Conservation (phyloP, 92 coral and sea anemone genomes). For the Umimayanthus kanabou region DNA sequence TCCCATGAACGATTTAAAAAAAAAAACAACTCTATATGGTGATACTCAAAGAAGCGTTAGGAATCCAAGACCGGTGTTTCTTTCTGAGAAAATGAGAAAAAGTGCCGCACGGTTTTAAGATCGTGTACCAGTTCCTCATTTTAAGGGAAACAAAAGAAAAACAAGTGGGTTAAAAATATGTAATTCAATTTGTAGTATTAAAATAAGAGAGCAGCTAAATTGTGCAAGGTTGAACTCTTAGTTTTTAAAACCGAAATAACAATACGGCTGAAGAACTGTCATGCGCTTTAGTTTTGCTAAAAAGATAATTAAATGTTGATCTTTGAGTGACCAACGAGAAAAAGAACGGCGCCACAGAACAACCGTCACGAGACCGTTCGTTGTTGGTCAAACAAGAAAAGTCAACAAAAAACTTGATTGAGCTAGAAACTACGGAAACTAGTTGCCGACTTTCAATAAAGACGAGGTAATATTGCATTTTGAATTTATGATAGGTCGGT, state of each 20-base stretch:
- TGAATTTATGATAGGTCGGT: background rate
- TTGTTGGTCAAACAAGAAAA: background rate
- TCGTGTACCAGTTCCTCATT: background rate
- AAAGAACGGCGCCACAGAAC: background rate
- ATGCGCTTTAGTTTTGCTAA: background rate
- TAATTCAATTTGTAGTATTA: too few species aligned
- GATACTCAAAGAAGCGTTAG: background rate
- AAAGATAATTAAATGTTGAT: background rate
- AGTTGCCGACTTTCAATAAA: background rate
- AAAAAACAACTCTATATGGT: background rate
- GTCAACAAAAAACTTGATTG: background rate
- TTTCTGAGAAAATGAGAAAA: background rate
- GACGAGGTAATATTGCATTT: too few species aligned
- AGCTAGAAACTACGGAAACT: background rate
- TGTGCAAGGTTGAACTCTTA: background rate
- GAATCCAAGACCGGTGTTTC: background rate
- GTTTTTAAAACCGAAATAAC: background rate
- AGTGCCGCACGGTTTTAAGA: background rate
- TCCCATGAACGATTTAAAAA: background rate
- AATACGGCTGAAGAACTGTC: background rate
- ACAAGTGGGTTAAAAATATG: background rate
- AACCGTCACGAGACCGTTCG: background rate
- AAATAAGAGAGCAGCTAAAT: too few species aligned
- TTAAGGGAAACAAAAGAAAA: too few species aligned
- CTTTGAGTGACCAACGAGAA: background rate